Evolutionary conservation across 2,888 invertebrate genomes (phyloP), one percentile per base, ranked within the genome.

Genomic region (Crocallis elinguaria): DNA sequence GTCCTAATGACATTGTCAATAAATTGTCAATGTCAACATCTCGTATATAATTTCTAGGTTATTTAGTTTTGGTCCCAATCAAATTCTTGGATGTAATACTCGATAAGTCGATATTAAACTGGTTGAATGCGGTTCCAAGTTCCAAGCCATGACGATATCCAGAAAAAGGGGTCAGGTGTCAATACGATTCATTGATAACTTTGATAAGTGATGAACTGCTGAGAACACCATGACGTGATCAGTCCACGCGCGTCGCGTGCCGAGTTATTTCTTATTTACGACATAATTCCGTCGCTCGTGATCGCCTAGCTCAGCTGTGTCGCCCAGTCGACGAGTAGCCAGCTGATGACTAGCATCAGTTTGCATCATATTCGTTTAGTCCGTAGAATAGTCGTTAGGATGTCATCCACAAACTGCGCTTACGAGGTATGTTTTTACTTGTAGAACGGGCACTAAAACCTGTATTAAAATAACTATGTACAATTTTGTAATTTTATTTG

Each of bases 161-260:
- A 59, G 66, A 64, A 69, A 63, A 55, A 57, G 57, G 66, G 88
- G 84, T 88, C 86, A 86, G 62, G 82, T 84, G 85, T 84, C 83
- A 78, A 53, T 64, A 66, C 64, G 55, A 62, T 30, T 42, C 52
- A 69, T 71, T 68, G 82, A 83, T 86, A 86, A 76, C 52, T 68
- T 71, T 68, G 82, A 83, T 86, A 86, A 76, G 58, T 66, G 38
- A 32, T 46, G 51, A 57, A 46, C 56, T 48, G 32, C 61, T 46
- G 35, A 60, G 48, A 60, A 32, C 62, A 60, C 66, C 59, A 71
- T 71, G n/a, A n/a, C n/a, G 62, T 61, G 60, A 71, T 64, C 27
- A 29, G 21, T 46, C 21, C 35, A 45, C 42, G 46, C 35, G 32
- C 45, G 42, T 25, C 35, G 14, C 32, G 49, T 56, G 54, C 25